Percentiles rank a stretch among this genome's conserved stretches.
These are phyloP conservation scores for Oreocharis arfaki DNA, from an alignment of 2,113 vertebrate genomes.

Conservation along the genomic window DNA sequence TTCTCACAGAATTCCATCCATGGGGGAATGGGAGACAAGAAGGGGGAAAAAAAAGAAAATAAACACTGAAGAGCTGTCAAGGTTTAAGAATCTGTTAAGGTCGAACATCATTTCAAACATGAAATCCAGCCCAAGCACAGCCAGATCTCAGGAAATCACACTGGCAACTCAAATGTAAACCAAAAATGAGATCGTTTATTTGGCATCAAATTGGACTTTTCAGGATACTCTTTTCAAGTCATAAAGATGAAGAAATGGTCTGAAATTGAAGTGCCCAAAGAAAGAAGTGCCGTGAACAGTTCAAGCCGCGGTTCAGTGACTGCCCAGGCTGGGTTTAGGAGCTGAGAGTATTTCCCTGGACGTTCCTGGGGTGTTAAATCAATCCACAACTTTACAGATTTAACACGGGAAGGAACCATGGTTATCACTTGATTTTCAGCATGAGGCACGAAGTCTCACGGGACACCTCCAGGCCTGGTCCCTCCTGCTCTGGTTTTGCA, in stretches of 20 bases:
- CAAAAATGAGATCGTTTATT: not conserved
- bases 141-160: not conserved
- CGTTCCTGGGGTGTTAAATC: accelerated
- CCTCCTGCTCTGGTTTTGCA: not conserved
- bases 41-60: not conserved
- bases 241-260: not conserved
- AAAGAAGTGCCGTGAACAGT: not conserved
- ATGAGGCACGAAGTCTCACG: not conserved
- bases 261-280: not conserved
- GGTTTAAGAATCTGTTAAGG: not conserved
- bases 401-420: not conserved
- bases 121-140: not conserved
- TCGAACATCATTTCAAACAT: not conserved
- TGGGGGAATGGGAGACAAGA: not conserved
- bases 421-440: not conserved
- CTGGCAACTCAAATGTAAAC: not conserved
- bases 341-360: not conserved
- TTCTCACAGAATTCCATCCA: not conserved
- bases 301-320: not conserved
- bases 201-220: not conserved
- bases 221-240: not conserved
- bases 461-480: not conserved
- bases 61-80: not conserved
- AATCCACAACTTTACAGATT: not conserved
- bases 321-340: not conserved